Conservation (phyloP, 2,113 vertebrate species). For the Laterallus jamaicensis region DNA sequence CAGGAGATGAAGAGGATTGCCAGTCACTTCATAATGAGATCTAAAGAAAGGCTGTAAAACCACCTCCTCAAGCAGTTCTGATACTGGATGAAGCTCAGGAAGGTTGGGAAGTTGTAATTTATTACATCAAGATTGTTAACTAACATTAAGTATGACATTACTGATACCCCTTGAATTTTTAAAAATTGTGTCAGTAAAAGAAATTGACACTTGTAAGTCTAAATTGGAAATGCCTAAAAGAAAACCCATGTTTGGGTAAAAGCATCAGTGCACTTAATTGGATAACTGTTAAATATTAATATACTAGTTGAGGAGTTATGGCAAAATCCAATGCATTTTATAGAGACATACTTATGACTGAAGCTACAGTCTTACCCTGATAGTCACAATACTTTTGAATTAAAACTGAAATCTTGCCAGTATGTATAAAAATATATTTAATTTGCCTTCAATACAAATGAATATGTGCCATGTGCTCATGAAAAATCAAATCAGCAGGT, state of each 20-base stretch:
- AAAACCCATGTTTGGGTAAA: not conserved
- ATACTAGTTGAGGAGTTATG: not conserved
- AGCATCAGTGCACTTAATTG: not conserved
- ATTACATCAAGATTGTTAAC: not conserved
- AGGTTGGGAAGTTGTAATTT: not conserved
- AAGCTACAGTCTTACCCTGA: not conserved
- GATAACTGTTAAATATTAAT: not conserved
- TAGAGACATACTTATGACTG: not conserved
- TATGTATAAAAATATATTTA: not conserved
- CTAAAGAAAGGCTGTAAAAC: not conserved
- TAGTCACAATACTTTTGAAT: not conserved
- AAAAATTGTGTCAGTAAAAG: not conserved
- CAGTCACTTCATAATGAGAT: not conserved
- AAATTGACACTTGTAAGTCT: not conserved
- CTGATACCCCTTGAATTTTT: not conserved
- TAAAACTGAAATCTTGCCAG: not conserved
- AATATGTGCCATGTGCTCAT: not conserved
- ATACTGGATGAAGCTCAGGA: not conserved
- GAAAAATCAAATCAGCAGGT: conserved; percentile 18
- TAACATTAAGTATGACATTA: not conserved
- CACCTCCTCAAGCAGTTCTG: not conserved
- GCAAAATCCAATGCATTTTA: not conserved
- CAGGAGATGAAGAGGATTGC: not conserved
- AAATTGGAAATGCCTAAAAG: not conserved
- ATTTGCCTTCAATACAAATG: conserved; percentile 12